Base-by-base conservation (phyloP, 2,888 invertebrate genomes). In the Oscheius sp. region DNA sequence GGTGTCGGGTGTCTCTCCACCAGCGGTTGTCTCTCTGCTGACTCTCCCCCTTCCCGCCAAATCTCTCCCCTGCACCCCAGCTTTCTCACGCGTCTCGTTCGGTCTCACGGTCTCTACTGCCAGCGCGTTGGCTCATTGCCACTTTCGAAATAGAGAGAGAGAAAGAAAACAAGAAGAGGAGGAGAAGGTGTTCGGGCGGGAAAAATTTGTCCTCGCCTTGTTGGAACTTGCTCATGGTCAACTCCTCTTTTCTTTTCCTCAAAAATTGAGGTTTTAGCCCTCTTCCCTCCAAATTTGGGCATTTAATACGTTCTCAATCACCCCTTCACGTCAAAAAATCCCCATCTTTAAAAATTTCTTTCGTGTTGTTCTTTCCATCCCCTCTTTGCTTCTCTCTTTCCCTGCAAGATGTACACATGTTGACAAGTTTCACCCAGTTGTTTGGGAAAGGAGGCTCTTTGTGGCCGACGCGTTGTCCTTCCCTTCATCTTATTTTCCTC, bases 21-120 rank as follows among this genome's bases (percentile, higher is more conserved):
- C n/a, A n/a, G 49, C 13, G 16, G 49, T 13, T 13, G 3, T 58
- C 58, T 58, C 58, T n/a, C 58, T 58, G 49, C 64, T 64, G n/a
- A n/a, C 64, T 43, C 46, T 64, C 64, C 43, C 46, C 43, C 61
- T 27, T 59, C n/a, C 46, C 46, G 49, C 49, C 49, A 18, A 18
- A 7, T 21, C 16, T 59, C 13, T 21, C 13, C n/a, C 2, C 49
- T 13, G 49, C 49, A 49, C 16, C 49, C 49, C 61, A 13, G 18
- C 18, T 66, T 66, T 66, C 66, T 66, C 66, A 66, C 66, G 66
- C 29, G 52, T 66, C 66, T 66, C 66, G 52, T 29, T n/a, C 52
- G 52, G 52, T 66, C 66, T 52, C 66, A 66, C 66, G 66, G 29
- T 66, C 66, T 66, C 66, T 66, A 29, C 35, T 29, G 66, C 52